Percentiles rank a stretch among this genome's conserved stretches.
Evolutionary conservation across 2,888 invertebrate genomes (phyloP).

Genomic region (Tinea pellionella): DNA sequence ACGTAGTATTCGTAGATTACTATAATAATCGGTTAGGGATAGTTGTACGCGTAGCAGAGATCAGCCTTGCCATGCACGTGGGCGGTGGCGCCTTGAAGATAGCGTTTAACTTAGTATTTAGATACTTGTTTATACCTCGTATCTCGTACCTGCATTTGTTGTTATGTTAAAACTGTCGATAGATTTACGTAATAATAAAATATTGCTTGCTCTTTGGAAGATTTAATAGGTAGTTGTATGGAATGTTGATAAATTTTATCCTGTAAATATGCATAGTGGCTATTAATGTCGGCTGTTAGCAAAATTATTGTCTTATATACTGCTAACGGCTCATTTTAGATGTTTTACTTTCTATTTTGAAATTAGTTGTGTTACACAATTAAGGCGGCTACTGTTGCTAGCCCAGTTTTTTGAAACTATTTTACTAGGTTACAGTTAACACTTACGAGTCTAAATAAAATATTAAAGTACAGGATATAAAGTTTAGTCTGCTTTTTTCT

Average conservation of each 20-base stretch:
- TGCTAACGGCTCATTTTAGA: neutral
- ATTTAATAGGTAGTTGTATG: neutral
- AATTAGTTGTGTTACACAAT: no score
- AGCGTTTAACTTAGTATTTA: conserved; percentile 14
- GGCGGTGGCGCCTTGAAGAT: conserved; percentile 28
- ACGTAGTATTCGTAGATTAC: neutral
- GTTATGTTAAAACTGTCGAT: conserved; percentile 2
- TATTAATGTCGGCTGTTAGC: neutral
- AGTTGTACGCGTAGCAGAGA: conserved; percentile 10
- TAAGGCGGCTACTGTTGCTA: no score
- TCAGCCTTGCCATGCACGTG: conserved; percentile 22
- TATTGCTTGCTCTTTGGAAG: neutral
- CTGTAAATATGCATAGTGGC: neutral
- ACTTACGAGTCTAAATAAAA: no score
- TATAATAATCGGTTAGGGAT: conserved; percentile 15
- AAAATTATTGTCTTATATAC: neutral
- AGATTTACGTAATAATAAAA: conserved; percentile 4
- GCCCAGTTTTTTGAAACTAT: no score
- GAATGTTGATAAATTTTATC: neutral
- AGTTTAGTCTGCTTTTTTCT: no score
- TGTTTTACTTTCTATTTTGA: neutral
- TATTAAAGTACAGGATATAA: no score
- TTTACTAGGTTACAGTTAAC: no score
- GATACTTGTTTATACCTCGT: conserved; percentile 8
- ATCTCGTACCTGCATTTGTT: neutral